Percentiles rank a stretch among this genome's conserved stretches.
Conservation (phyloP, 2,888 invertebrate genomes). For the Drosophila monieri region DNA sequence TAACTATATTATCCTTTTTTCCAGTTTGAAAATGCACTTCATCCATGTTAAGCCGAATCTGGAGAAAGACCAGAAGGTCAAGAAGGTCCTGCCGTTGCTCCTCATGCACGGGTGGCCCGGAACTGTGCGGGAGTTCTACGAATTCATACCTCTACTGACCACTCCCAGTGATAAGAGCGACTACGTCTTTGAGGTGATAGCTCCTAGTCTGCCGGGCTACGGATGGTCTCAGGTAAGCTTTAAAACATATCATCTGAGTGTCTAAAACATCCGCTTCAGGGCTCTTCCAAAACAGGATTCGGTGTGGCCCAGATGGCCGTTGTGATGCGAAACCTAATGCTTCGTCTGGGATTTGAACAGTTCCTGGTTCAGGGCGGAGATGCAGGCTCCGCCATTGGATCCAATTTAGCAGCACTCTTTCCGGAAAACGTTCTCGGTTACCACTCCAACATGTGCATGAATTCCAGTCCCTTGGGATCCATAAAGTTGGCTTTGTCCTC, state of each 20-base stretch:
- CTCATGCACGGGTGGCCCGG: slow-evolving; percentile 95
- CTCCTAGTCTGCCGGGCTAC: slow-evolving; percentile 89
- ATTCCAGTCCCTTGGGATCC: slow-evolving; percentile 72
- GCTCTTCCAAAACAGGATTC: slow-evolving; percentile 73
- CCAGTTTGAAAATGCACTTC: slow-evolving; percentile 88
- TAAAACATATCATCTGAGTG: not conserved
- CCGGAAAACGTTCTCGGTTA: slow-evolving; percentile 86
- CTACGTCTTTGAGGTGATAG: slow-evolving; percentile 89
- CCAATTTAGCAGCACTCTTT: slow-evolving; percentile 86
- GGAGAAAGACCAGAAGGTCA: slow-evolving; percentile 64
- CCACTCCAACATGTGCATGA: slow-evolving; percentile 87
- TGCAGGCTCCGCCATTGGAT: slow-evolving; percentile 90
- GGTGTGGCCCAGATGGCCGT: slow-evolving; percentile 85
- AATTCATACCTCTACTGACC: slow-evolving; percentile 88
- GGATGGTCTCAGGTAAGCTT: slow-evolving; percentile 87
- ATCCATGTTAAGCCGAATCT: slow-evolving; percentile 86
- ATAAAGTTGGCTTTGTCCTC: slow-evolving; percentile 84
- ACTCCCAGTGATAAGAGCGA: slow-evolving; percentile 84
- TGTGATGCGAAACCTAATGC: slow-evolving; percentile 88
- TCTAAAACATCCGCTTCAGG: slow-evolving; percentile 55
- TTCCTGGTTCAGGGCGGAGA: slow-evolving; percentile 92
- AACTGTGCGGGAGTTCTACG: slow-evolving; percentile 91
- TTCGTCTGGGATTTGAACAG: slow-evolving; percentile 86
- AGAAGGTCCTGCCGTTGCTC: slow-evolving; percentile 87
- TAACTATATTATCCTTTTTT: not conserved